phyloP scores from a whole-genome alignment of 2,113 vertebrate species.

The Anhinga rufa region DNA sequence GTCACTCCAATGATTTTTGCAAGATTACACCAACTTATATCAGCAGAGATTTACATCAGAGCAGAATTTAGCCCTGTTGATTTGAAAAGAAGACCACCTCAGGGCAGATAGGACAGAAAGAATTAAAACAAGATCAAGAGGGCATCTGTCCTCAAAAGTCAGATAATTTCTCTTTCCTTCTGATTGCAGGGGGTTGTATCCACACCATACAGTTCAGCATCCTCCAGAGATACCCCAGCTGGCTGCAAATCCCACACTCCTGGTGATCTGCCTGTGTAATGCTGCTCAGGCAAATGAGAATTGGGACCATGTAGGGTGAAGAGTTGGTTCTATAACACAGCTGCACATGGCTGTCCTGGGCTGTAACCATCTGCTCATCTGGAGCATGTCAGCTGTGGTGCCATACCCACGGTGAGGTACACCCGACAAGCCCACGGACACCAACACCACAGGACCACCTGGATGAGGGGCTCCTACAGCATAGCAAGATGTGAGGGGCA shows the following conservation, averaged over 20 bases:
- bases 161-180: not conserved
- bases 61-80: not conserved
- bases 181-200: not conserved
- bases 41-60: slow-evolving; percentile 5
- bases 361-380: not conserved
- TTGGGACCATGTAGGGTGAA: not conserved
- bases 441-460: not conserved
- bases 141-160: not conserved
- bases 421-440: not conserved
- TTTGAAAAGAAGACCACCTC: not conserved
- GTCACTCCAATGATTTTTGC: slow-evolving; percentile 13
- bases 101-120: not conserved
- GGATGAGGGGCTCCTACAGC: not conserved
- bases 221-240: not conserved
- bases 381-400: not conserved
- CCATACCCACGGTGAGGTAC: rapidly evolving
- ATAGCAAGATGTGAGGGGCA: not conserved
- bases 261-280: not conserved
- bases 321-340: not conserved
- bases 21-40: slow-evolving; percentile 19
- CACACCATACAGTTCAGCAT: not conserved
- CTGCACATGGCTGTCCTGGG: not conserved
- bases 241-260: not conserved
- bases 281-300: not conserved
- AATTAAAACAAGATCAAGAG: slow-evolving; percentile 2